phyloP scores from a whole-genome alignment of 2,113 vertebrate genomes.

The Cavia porcellus region DNA sequence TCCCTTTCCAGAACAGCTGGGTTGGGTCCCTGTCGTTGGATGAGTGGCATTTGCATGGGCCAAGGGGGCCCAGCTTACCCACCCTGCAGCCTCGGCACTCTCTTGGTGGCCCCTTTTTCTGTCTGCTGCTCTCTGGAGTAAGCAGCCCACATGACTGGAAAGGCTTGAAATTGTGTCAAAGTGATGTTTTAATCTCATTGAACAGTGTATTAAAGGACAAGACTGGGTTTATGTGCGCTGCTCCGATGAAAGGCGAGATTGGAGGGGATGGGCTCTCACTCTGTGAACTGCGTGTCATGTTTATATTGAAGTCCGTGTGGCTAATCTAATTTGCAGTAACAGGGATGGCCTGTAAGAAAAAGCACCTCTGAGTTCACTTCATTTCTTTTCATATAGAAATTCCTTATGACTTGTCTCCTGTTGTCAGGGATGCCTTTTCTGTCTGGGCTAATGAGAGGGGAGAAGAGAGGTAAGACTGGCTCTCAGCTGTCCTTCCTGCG shows the following conservation, averaged over 20 bases:
- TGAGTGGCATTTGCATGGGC: constrained; percentile 44
- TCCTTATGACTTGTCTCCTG: constrained; percentile 81
- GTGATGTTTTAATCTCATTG: constrained; percentile 92
- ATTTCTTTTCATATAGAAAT: constrained; percentile 80
- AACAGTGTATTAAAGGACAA: constrained; percentile 89
- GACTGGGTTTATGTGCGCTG: constrained; percentile 88
- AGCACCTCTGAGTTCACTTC: constrained; percentile 76
- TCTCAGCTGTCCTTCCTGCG: neutral
- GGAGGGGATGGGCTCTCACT: constrained; percentile 88
- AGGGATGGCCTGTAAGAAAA: constrained; percentile 79
- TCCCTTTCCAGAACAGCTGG: neutral
- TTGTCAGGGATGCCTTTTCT: constrained; percentile 71
- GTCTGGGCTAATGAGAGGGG: constrained; percentile 59
- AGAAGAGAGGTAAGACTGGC: constrained; percentile 9
- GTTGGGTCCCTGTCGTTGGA: neutral
- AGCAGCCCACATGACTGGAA: constrained; percentile 72
- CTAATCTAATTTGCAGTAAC: constrained; percentile 90
- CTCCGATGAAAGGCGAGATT: constrained; percentile 90
- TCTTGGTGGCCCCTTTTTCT: constrained; percentile 46
- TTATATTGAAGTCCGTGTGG: constrained; percentile 86
- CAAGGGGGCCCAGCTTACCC: constrained; percentile 24
- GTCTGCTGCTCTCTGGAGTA: constrained; percentile 82
- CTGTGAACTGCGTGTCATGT: constrained; percentile 87
- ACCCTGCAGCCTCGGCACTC: constrained; percentile 45
- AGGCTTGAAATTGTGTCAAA: constrained; percentile 88